phyloP scores from a whole-genome alignment of 2,797 vertebrate species.

The Phalanger gymnotis region DNA sequence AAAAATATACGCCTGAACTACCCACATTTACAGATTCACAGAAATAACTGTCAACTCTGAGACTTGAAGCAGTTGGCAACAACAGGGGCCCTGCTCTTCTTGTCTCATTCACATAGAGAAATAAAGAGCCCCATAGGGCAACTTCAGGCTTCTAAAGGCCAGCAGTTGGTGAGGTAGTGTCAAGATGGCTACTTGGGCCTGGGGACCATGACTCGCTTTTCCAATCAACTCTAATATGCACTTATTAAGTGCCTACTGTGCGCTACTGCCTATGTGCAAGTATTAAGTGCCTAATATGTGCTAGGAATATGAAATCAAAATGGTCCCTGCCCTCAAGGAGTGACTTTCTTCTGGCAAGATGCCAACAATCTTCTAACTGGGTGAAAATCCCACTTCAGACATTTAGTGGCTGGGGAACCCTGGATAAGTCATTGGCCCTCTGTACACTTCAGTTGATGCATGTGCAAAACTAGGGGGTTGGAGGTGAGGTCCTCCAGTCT shows the following conservation, averaged over 20 bases:
- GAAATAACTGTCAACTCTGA: constrained; percentile 12
- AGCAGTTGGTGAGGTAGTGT: neutral
- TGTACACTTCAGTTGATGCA: neutral
- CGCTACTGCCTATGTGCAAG: neutral
- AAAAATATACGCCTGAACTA: neutral
- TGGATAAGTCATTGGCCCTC: neutral
- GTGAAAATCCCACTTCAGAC: neutral
- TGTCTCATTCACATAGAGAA: neutral
- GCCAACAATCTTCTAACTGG: neutral
- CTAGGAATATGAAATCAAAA: neutral
- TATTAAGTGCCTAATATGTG: neutral
- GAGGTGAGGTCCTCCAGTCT: neutral
- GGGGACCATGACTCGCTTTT: neutral
- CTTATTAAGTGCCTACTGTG: neutral
- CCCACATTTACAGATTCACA: neutral
- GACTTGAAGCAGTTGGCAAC: constrained; percentile 3
- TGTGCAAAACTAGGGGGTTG: neutral
- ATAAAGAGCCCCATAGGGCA: neutral
- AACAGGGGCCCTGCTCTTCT: constrained; percentile 10
- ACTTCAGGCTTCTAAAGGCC: neutral
- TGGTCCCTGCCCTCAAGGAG: neutral
- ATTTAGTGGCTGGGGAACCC: neutral
- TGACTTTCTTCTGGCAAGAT: neutral
- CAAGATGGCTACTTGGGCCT: neutral
- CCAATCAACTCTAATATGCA: neutral